phyloP scores from a whole-genome alignment of 2,797 vertebrate genomes.

The Syndactyla subalaris region DNA sequence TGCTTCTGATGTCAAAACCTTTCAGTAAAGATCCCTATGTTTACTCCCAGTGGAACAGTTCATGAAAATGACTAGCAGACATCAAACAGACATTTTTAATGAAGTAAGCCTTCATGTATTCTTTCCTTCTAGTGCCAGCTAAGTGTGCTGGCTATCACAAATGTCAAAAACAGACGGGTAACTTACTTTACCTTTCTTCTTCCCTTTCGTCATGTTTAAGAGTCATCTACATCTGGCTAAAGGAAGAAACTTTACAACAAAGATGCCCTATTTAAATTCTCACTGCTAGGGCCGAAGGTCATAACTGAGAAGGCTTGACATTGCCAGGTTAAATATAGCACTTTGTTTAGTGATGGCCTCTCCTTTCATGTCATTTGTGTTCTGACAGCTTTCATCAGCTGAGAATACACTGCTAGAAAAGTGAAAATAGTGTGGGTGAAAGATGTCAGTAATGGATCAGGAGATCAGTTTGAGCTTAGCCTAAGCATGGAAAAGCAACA shows the following conservation, averaged over 20 bases:
- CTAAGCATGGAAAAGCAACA: not conserved
- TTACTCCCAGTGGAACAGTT: conserved; percentile 1
- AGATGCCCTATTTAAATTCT: not conserved
- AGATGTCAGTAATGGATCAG: not conserved
- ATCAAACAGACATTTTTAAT: conserved; percentile 50
- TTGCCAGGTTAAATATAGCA: conserved; percentile 65
- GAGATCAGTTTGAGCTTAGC: not conserved
- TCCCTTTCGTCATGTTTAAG: not conserved
- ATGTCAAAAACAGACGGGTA: conserved; percentile 8
- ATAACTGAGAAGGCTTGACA: not conserved
- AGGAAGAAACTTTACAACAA: not conserved
- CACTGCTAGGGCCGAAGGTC: conserved; percentile 38
- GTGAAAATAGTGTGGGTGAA: conserved; percentile 27
- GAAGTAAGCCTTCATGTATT: not conserved
- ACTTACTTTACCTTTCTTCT: not conserved
- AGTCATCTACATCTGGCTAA: not conserved
- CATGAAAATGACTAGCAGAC: conserved; percentile 30
- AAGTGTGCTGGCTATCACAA: not conserved
- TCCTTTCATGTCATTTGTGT: conserved; percentile 15
- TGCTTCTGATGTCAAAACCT: conserved; percentile 9
- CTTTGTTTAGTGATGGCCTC: conserved; percentile 23
- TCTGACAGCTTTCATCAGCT: conserved; percentile 48
- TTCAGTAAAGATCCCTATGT: not conserved
- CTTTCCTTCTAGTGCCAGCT: not conserved
- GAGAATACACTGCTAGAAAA: conserved; percentile 28